Conservation (phyloP, 2,113 vertebrate species). For the Seriola rivoliana region DNA sequence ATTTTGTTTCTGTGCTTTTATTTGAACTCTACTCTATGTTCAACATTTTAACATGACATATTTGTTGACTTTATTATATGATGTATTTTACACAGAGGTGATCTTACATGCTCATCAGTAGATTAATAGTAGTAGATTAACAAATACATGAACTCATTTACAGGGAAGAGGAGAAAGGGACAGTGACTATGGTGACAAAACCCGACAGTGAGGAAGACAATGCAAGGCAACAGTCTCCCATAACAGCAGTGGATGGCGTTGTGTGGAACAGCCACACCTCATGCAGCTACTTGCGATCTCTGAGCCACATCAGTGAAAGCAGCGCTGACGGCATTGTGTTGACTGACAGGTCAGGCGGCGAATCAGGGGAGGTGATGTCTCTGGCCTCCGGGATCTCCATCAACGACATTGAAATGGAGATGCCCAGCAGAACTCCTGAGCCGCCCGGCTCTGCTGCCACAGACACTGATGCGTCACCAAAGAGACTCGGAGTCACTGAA, state of each 20-base stretch:
- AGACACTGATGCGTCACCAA: background rate
- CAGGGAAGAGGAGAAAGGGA: slow-evolving; percentile 39
- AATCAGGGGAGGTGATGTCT: slow-evolving; percentile 55
- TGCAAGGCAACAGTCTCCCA: slow-evolving; percentile 39
- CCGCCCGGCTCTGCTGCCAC: background rate
- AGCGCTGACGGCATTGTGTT: slow-evolving; percentile 85
- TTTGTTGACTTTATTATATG: background rate
- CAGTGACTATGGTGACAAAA: slow-evolving; percentile 9
- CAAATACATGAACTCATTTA: slow-evolving; percentile 24
- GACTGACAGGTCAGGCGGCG: slow-evolving; percentile 56
- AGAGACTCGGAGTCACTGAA: background rate
- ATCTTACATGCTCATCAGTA: background rate
- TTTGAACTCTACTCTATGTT: no score
- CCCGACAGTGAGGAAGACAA: slow-evolving; percentile 10
- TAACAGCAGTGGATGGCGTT: background rate
- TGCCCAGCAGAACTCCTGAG: slow-evolving; percentile 40
- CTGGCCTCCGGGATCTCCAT: slow-evolving; percentile 57
- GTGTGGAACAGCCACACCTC: slow-evolving; percentile 83
- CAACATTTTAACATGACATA: background rate
- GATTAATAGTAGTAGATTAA: background rate
- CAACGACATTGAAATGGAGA: slow-evolving; percentile 68
- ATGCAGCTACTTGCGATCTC: slow-evolving; percentile 87
- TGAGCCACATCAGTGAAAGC: slow-evolving; percentile 96
- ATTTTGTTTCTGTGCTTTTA: background rate
- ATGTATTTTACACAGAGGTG: no score